These are phyloP conservation scores for Sarcophaga carnaria DNA, from an alignment of 2,888 invertebrate species.

Conservation along the genomic window DNA sequence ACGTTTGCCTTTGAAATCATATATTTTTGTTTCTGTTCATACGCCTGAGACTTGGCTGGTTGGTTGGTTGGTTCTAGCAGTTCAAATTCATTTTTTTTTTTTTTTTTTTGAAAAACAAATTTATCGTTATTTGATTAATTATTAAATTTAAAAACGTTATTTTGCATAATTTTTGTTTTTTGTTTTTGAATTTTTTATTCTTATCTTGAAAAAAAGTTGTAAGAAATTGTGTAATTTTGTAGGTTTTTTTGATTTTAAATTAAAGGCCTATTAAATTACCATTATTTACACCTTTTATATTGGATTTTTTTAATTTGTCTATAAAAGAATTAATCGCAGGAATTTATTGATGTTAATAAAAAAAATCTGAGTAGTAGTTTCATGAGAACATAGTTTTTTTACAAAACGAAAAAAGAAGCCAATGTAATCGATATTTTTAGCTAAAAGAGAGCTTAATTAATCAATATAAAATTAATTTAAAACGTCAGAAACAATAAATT, in stretches of 20 bases:
- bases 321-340: no score
- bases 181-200: background rate
- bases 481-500: background rate
- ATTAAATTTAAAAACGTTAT: constrained; percentile 3
- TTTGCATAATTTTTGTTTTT: background rate
- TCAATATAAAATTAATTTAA: background rate
- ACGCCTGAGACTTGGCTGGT: no score
- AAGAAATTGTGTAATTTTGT: no score
- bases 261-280: constrained; percentile 37
- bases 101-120: constrained; percentile 1
- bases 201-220: background rate
- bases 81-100: background rate
- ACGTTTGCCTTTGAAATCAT: constrained; percentile 43
- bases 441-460: background rate
- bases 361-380: background rate
- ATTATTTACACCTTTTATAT: background rate
- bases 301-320: background rate
- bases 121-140: constrained; percentile 41
- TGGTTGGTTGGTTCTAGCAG: background rate
- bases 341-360: background rate
- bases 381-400: background rate
- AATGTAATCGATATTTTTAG: background rate
- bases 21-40: background rate
- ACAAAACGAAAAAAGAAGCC: background rate
- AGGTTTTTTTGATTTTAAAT: background rate